Percentiles rank a stretch among this genome's conserved stretches.
phyloP scores from a whole-genome alignment of 2,797 vertebrate genomes.

The Odontamblyopus lacepedii region DNA sequence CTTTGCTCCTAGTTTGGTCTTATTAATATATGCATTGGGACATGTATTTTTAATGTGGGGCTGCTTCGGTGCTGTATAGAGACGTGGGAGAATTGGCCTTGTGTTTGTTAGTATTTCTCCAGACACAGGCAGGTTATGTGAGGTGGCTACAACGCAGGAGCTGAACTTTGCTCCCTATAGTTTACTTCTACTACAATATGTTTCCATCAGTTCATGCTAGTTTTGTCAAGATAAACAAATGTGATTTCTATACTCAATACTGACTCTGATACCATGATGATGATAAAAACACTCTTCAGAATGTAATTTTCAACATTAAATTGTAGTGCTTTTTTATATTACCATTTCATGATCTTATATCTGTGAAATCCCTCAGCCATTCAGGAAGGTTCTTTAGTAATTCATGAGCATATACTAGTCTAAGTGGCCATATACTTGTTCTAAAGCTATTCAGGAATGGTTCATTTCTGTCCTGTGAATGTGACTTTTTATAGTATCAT shows the following conservation, averaged over 20 bases:
- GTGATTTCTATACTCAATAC: too few species aligned
- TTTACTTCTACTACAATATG: neutral
- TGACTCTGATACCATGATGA: too few species aligned
- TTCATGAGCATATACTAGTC: too few species aligned
- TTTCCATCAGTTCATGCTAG: neutral
- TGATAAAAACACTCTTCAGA: too few species aligned
- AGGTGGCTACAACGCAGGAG: neutral
- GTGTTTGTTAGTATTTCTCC: neutral
- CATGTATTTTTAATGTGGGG: slow-evolving; percentile 37
- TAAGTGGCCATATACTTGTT: too few species aligned
- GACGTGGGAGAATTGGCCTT: neutral
- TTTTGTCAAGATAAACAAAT: neutral
- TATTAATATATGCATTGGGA: slow-evolving; percentile 16
- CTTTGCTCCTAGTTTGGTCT: slow-evolving; percentile 28
- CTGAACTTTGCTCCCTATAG: neutral
- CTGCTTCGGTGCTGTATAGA: neutral
- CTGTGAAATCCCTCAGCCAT: neutral
- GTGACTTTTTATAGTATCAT: too few species aligned
- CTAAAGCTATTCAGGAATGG: too few species aligned
- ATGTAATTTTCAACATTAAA: too few species aligned
- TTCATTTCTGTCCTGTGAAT: too few species aligned
- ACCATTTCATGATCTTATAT: too few species aligned
- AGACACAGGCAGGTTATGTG: neutral
- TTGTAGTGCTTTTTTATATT: neutral
- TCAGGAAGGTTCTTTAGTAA: too few species aligned